Percentiles rank a stretch among this genome's conserved stretches.
Evolutionary conservation across 2,797 vertebrate genomes (phyloP).

Genomic region (Psittacula echo): DNA sequence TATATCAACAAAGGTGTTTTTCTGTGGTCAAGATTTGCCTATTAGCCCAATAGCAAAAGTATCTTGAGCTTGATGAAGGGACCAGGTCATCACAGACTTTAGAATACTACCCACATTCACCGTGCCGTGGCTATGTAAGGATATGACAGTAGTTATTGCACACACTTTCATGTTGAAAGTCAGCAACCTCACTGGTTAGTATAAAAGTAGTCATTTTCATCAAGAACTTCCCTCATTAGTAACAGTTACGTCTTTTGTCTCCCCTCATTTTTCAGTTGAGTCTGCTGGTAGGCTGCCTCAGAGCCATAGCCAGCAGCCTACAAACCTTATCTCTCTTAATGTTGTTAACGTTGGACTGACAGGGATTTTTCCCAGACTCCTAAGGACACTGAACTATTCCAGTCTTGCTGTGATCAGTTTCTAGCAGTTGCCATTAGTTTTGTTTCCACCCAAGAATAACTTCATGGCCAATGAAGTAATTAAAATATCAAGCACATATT

Average conservation of each 20-base stretch:
- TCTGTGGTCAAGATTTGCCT: background rate
- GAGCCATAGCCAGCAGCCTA: background rate
- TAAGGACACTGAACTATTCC: background rate
- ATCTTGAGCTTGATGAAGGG: background rate
- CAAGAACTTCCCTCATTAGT: background rate
- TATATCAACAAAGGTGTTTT: background rate
- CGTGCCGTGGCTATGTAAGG: background rate
- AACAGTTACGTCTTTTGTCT: background rate
- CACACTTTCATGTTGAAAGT: background rate
- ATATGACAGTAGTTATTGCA: background rate
- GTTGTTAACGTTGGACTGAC: rapidly evolving
- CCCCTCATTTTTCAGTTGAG: background rate
- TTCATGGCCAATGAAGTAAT: background rate
- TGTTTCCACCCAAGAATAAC: background rate
- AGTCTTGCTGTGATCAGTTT: background rate
- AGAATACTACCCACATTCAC: background rate
- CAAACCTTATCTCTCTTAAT: background rate
- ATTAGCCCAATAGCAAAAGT: background rate
- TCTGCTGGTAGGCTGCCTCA: background rate
- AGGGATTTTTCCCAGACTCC: background rate
- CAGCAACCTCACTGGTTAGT: background rate
- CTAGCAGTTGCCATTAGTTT: background rate
- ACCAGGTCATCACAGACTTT: background rate
- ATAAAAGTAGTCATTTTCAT: background rate
- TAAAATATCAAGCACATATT: background rate